Percentiles rank a stretch among this genome's conserved stretches.
These are phyloP conservation scores for Ridgeia piscesae DNA, from an alignment of 1,140 invertebrate species.

Conservation along the genomic window DNA sequence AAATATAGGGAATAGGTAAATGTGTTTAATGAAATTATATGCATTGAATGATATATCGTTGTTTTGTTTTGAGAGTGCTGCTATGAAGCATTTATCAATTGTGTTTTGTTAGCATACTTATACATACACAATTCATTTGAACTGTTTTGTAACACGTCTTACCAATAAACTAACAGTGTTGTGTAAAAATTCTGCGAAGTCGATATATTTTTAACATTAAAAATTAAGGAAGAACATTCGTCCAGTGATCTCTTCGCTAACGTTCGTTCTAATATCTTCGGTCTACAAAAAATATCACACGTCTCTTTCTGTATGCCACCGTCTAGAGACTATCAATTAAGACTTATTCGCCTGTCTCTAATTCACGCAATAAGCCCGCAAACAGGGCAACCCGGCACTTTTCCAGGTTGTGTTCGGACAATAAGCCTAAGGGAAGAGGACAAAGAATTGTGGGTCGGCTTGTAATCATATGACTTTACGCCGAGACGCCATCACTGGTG, in stretches of 20 bases:
- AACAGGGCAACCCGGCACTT: neutral
- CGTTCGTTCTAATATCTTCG: neutral
- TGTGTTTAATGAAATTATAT: too few species aligned
- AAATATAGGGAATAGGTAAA: too few species aligned
- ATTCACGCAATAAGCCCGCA: conserved; percentile 29
- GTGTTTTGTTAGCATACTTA: too few species aligned
- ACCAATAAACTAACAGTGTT: too few species aligned
- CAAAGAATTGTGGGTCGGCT: neutral
- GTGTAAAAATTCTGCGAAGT: too few species aligned
- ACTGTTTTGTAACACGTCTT: too few species aligned
- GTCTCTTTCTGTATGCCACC: neutral
- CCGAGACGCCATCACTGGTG: neutral
- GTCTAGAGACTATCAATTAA: too few species aligned
- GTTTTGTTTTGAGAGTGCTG: too few species aligned
- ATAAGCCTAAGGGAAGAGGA: neutral
- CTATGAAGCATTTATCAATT: too few species aligned
- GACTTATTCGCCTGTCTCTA: conserved; percentile 25
- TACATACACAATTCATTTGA: too few species aligned
- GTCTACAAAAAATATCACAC: neutral
- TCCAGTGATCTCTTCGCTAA: neutral
- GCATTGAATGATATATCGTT: too few species aligned
- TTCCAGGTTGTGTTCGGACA: conserved; percentile 12
- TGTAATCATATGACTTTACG: neutral
- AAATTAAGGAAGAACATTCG: neutral
- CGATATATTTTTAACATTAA: too few species aligned